Evolutionary conservation across 35 echinoderm and acorn worm genomes (phyloP), one percentile per base, ranked within the genome.

Genomic region (Anneissia japonica): DNA sequence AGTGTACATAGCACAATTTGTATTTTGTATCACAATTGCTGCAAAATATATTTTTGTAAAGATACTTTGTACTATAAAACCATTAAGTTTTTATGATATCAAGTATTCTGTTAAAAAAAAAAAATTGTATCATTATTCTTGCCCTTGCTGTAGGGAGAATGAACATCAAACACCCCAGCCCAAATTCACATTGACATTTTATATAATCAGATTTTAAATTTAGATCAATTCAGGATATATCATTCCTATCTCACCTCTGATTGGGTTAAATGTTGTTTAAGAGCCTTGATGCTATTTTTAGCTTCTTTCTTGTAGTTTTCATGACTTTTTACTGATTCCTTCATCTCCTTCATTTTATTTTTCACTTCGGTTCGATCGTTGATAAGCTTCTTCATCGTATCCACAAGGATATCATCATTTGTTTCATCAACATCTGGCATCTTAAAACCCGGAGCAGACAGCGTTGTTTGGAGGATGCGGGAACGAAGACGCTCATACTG

Each of bases 371-470:
- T 90, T 35, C 95, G 79, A 32, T 97, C 95, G 14, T 90, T 89
- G 4, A 97, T 91, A 29, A 97, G 82, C 36, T 91, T 79, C 34
- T 85, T 93, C 74, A 97, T 81, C 26, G 82, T 91, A 51, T 97
- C 91, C 28, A 90, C 88, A 31, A 97, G 79, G 30, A 40, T 64
- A 51, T 97, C 95, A 32, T 97, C 95, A 2, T 83, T 79, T 38
- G 40, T 26, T 72, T 84, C 77, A 21, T 86, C 87, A 38, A 86
- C 85, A 14, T 97, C 95, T 9, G 95, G 95, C 2, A 93, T 89
- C 28, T 90, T 93, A 86, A 93, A 93, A 7, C 95, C 95, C 3
- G 95, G 95, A 79, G 91, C 88, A 46, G 91, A 97, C 86, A 97
- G 93, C 0, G 95, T 86, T 11, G 85, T 88, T 89, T 97, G 95